phyloP scores from a whole-genome alignment of 2,888 invertebrate species.

The Drosophila prolongata region DNA sequence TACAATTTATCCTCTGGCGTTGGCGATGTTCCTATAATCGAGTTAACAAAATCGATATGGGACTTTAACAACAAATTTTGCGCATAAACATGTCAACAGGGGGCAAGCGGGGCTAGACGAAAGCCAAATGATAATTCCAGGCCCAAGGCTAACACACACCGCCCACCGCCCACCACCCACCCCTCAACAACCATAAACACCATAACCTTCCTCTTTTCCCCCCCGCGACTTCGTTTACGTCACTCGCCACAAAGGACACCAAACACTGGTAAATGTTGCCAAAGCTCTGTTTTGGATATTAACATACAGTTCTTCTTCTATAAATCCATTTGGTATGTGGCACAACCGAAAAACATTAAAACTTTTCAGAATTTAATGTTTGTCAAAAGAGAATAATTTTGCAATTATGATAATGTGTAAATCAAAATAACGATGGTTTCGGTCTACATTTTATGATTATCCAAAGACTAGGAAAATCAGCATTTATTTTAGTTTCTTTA shows the following conservation, averaged over 20 bases:
- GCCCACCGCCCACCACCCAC: background rate
- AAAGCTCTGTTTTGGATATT: conserved; percentile 2
- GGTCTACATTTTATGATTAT: too few species aligned
- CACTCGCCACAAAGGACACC: conserved; percentile 40
- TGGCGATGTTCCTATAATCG: conserved; percentile 30
- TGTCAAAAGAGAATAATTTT: too few species aligned
- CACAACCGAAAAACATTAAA: too few species aligned
- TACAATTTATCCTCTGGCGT: conserved; percentile 12
- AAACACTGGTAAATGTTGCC: conserved; percentile 19
- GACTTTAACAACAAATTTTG: conserved; percentile 44
- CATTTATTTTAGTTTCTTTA: too few species aligned
- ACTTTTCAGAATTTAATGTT: too few species aligned
- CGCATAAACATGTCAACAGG: conserved; percentile 52
- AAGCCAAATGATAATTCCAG: conserved; percentile 50
- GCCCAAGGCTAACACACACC: conserved; percentile 12
- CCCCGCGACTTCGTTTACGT: conserved; percentile 22
- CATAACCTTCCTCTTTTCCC: conserved; percentile 3
- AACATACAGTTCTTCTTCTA: conserved; percentile 12
- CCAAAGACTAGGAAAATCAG: too few species aligned
- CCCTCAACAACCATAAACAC: conserved; percentile 22
- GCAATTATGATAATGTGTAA: too few species aligned
- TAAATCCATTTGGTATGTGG: background rate
- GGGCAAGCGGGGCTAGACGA: conserved; percentile 27
- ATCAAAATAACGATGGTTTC: too few species aligned
- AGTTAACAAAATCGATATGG: conserved; percentile 61